A percentile compares a stretch with the other conserved stretches of the same genome.
Conservation (phyloP, 2,888 invertebrate genomes). For the Unio pictorum region DNA sequence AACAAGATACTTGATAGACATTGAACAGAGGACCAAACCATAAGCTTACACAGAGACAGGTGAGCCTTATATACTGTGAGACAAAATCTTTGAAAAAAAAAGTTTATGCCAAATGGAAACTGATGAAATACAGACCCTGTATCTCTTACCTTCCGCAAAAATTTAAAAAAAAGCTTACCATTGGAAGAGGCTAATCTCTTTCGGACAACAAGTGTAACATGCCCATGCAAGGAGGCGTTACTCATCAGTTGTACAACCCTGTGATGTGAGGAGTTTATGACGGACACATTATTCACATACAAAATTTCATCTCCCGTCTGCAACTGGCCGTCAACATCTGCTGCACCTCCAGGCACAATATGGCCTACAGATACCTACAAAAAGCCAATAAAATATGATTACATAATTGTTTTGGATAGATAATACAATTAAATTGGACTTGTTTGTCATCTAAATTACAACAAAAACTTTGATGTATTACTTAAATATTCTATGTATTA, state of each 20-base stretch:
- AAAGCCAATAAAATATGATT: background rate
- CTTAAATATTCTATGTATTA: no score
- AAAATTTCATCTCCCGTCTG: slow-evolving; percentile 94
- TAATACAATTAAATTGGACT: background rate
- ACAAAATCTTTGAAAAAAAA: no score
- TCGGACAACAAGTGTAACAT: slow-evolving; percentile 85
- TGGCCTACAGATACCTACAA: slow-evolving; percentile 91
- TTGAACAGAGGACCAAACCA: no score
- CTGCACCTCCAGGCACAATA: slow-evolving; percentile 96
- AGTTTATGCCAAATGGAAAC: no score
- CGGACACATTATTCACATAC: slow-evolving; percentile 90
- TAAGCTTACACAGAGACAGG: no score
- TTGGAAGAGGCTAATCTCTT: slow-evolving; percentile 61
- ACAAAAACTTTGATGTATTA: no score
- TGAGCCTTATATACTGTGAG: no score
- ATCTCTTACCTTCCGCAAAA: no score
- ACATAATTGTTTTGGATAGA: background rate
- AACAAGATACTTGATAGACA: no score
- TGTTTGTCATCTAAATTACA: background rate
- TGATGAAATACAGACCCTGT: no score
- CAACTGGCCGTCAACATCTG: slow-evolving; percentile 90
- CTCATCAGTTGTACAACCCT: slow-evolving; percentile 95
- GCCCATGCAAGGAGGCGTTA: slow-evolving; percentile 87
- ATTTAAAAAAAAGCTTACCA: slow-evolving; percentile 12
- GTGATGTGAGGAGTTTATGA: slow-evolving; percentile 90